Evolutionary conservation across 2,888 invertebrate species (phyloP).

Genomic region (Epinotia bilunana): DNA sequence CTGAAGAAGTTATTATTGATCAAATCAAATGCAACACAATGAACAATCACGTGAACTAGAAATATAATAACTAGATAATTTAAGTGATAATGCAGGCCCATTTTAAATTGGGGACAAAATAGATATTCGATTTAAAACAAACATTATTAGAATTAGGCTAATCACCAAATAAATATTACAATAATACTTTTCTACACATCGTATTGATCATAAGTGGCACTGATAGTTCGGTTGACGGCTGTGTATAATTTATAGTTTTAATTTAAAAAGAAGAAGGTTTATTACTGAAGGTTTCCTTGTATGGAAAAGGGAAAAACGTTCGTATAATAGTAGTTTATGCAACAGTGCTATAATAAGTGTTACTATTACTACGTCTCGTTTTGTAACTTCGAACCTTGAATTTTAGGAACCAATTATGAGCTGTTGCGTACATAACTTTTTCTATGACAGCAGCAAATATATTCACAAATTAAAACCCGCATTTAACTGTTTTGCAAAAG

Average conservation of each 20-base stretch:
- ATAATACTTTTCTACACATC: not conserved
- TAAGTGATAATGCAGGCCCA: conserved; percentile 3
- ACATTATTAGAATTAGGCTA: conserved; percentile 12
- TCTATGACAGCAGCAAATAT: no score
- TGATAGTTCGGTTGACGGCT: not conserved
- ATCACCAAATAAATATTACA: not conserved
- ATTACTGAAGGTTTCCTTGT: no score
- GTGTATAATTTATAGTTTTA: not conserved
- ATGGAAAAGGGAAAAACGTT: no score
- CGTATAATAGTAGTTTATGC: no score
- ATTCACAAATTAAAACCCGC: no score
- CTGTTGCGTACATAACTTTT: no score
- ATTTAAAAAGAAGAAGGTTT: not conserved
- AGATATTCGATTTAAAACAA: not conserved
- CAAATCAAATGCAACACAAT: conserved; percentile 12
- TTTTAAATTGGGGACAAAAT: not conserved
- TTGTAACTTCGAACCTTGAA: no score
- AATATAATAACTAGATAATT: conserved; percentile 16
- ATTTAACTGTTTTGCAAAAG: no score
- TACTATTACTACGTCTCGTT: no score
- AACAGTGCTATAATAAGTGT: no score
- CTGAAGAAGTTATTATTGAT: not conserved
- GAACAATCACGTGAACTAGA: not conserved
- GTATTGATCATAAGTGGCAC: not conserved
- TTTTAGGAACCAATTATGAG: no score